Base-by-base conservation (phyloP, 2,797 vertebrate genomes). In the Loris lydekkerianus region DNA sequence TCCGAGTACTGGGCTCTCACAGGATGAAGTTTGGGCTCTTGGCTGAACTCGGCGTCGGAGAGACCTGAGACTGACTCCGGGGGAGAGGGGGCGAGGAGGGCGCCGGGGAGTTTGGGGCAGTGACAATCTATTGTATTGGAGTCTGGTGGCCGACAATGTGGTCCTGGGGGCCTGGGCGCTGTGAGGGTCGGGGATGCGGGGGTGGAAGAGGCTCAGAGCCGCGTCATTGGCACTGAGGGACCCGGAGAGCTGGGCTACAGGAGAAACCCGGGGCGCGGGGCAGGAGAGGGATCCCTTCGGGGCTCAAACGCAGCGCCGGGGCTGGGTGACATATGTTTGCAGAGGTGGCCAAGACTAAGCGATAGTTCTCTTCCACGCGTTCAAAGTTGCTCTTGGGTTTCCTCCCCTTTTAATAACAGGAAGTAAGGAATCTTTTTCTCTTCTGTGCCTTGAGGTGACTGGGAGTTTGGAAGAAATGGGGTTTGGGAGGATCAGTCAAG, bases 1-100 rank as follows among this genome's bases (percentile, higher is more conserved):
- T 98, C 98, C 98, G 99, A 95, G 37, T 98, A 98, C 98, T 97
- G 98, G 99, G 98, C 98, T 97, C 83, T 67, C 96, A 58, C 89
- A 34, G 53, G 96, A 92, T 92, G 95, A 97, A 97, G 97, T 97
- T 97, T 95, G 83, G 82, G 88, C 31, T 95, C 56, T 40, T 46
- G 87, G 77, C 86, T 85, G 69, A 94, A 95, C 58, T 96, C 87
- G 18, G 87, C 63, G 49, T 77, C 73, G 0, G 34, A 56, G 87
- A 86, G 90, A 86, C 43, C 65, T 49, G 10, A 43, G 73, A 20
- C 65, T 80, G 91, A 60, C 63, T 69, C n/a, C n/a, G 31, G 25
- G 73, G 73, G 49, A 5, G 27, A 69, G 49, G 49, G 15, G 27
- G 2, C 9, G 23, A 20, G 20, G 49, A 27, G 61, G 49, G 49